Evolutionary conservation across 2,113 vertebrate genomes (phyloP), one percentile per base, ranked within the genome.

Genomic region (Ornithorhynchus anatinus): DNA sequence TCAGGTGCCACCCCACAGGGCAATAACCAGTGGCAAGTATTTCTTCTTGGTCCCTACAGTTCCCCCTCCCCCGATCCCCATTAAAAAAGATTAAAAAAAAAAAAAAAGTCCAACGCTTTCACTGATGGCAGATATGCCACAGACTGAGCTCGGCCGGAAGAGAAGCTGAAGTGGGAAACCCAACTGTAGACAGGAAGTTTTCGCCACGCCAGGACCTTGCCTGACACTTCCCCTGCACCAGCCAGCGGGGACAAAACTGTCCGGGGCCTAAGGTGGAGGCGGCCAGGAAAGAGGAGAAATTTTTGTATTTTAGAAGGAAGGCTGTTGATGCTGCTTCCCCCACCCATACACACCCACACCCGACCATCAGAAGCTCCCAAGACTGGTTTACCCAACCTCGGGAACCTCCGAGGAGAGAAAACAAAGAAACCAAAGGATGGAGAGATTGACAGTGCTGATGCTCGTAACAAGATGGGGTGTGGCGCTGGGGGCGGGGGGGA

Each of bases 41-140:
- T 16, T n/a, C n/a, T n/a, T n/a, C n/a, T n/a, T n/a, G n/a, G n/a
- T 40, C 17, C 20, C 10, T n/a, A n/a, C n/a, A 15, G 20, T 11
- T 25, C 10, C 31, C 4, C 22, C 14, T 20, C 43, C 3, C 12
- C 6, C n/a, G 4, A 5, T 27, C 5, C 4, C 32, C 22, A 7
- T 2, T n/a, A 22, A n/a, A 33, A 9, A n/a, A n/a, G n/a, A n/a
- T n/a, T n/a, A n/a, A n/a, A n/a, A 32, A 48, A 15, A 4, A 29
- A 25, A 45, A 43, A 19, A 27, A 8, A 7, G 11, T 3, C 14
- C n/a, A 5, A 27, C 50, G 43, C 27, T 29, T 38, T 43, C 13
- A 57, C 39, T 22, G n/a, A 2, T 39, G 57, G 38, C 10, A 40
- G 16, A 50, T 47, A 73, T 80, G 75, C 77, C 74, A 72, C 76